These are phyloP conservation scores for Gastrophysa polygoni DNA, from an alignment of 2,888 invertebrate genomes.

Conservation along the genomic window DNA sequence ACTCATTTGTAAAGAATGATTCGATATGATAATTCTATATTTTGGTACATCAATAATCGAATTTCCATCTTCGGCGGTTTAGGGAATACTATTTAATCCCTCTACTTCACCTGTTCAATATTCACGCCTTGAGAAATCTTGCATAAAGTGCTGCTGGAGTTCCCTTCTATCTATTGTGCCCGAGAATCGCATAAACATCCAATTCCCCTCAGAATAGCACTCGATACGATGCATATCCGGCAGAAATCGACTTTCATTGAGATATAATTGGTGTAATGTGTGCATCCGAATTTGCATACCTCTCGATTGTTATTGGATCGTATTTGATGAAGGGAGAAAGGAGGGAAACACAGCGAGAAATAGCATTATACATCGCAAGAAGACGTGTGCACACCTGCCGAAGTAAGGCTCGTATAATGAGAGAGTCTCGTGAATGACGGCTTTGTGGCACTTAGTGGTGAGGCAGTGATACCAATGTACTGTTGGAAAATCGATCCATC, in stretches of 20 bases:
- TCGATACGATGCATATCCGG: slow-evolving; percentile 1
- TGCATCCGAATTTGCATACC: slow-evolving; percentile 12
- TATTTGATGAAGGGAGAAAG: neutral
- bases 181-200: neutral
- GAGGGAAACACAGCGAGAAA: slow-evolving; percentile 3
- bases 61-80: too few relatives aligned
- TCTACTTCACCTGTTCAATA: too few relatives aligned
- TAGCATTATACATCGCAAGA: neutral
- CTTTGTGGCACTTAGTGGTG: neutral
- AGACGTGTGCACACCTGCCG: slow-evolving; percentile 1
- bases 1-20: too few relatives aligned
- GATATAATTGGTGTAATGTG: slow-evolving; percentile 5
- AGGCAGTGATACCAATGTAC: neutral
- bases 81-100: too few relatives aligned
- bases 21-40: too few relatives aligned
- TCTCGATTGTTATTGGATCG: slow-evolving; percentile 10
- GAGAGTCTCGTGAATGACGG: neutral
- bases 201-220: neutral
- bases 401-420: neutral
- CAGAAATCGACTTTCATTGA: slow-evolving; percentile 14
- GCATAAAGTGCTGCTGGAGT: neutral
- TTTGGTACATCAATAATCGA: too few relatives aligned
- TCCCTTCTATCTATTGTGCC: neutral
- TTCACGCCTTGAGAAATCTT: neutral
- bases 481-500: neutral